Conservation (phyloP, 2,113 vertebrate genomes). For the Microtus pennsylvanicus region DNA sequence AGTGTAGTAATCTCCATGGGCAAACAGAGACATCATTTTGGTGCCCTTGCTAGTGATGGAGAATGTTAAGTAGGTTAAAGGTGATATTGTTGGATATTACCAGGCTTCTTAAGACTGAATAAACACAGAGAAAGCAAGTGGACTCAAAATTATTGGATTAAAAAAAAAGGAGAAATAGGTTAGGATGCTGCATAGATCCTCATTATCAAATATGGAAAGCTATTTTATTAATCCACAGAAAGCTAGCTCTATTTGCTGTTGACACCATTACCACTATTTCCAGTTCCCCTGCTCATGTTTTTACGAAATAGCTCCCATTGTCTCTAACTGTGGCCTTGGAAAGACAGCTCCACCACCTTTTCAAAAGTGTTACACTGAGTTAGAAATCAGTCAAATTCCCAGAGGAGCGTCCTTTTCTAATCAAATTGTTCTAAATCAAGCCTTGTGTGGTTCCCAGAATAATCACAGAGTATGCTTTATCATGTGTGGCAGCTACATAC, state of each 20-base stretch:
- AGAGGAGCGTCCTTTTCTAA: neutral
- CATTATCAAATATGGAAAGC: neutral
- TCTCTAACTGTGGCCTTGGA: neutral
- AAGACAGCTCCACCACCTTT: neutral
- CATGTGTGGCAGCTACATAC: neutral
- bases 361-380: neutral
- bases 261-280: rapidly evolving
- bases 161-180: neutral
- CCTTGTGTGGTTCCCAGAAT: neutral
- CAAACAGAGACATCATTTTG: neutral
- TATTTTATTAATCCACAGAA: neutral
- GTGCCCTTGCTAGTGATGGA: neutral
- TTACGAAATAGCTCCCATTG: neutral
- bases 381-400: neutral
- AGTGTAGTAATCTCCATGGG: neutral
- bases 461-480: neutral
- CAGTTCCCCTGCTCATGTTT: neutral
- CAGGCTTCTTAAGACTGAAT: neutral
- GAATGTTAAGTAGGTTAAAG: neutral
- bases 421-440: neutral
- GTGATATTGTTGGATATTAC: neutral
- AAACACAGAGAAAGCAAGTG: neutral
- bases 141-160: neutral
- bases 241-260: neutral
- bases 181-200: rapidly evolving